A percentile compares a stretch with the other conserved stretches of the same genome.
These are phyloP conservation scores for Aspiorhynchus laticeps DNA, from an alignment of 2,113 vertebrate genomes.

Conservation along the genomic window DNA sequence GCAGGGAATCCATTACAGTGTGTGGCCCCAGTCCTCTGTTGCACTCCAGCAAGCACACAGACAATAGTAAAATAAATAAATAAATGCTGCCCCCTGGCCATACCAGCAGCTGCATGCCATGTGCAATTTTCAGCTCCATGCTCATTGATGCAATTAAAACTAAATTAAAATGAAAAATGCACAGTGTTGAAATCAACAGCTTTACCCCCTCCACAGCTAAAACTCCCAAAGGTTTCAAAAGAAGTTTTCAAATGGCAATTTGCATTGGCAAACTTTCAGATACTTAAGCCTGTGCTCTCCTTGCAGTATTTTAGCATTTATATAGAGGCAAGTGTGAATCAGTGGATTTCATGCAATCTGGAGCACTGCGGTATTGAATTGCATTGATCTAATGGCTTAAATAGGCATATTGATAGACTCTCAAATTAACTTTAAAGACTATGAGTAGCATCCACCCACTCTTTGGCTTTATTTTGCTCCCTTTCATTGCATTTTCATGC, in stretches of 20 bases:
- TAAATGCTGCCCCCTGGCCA: slow-evolving; percentile 52
- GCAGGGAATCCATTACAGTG: slow-evolving; percentile 59
- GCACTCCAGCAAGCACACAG: slow-evolving; percentile 53
- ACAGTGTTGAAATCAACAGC: slow-evolving; percentile 31
- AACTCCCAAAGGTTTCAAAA: slow-evolving; percentile 6
- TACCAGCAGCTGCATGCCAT: slow-evolving; percentile 50
- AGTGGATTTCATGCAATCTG: not conserved
- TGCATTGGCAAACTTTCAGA: slow-evolving; percentile 8
- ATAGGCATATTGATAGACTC: not conserved
- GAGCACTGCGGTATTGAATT: not conserved
- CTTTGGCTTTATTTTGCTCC: not conserved
- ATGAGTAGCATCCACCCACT: not conserved
- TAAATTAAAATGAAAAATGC: slow-evolving; percentile 62
- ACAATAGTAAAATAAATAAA: slow-evolving; percentile 30
- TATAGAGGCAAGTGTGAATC: not conserved
- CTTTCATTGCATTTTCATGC: not conserved
- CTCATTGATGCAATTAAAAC: slow-evolving; percentile 67
- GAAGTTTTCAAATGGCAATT: not conserved
- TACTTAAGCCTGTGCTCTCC: not conserved
- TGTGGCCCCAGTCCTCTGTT: slow-evolving; percentile 36
- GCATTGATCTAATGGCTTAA: not conserved
- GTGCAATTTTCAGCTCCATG: slow-evolving; percentile 55
- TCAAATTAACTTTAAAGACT: not conserved
- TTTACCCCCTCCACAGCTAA: slow-evolving; percentile 11
- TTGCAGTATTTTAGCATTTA: not conserved